Evolutionary conservation across 1,140 invertebrate genomes (phyloP).

Genomic region (Bombus superbus): DNA sequence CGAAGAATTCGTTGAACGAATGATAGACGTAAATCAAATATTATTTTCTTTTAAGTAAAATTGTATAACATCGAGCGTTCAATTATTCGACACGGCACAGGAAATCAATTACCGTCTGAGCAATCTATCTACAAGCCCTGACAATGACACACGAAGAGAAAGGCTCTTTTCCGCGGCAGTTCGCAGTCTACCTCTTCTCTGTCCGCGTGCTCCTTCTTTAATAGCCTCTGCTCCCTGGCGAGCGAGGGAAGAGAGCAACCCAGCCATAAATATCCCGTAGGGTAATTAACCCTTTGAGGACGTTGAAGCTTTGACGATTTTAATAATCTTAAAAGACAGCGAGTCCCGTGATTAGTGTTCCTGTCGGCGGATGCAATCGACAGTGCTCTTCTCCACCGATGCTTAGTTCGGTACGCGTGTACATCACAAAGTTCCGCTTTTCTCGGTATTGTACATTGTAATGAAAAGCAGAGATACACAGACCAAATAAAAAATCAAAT

Average conservation of each 20-base stretch:
- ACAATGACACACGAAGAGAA: slow-evolving; percentile 59
- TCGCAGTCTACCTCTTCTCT: slow-evolving; percentile 48
- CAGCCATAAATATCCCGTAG: slow-evolving; percentile 80
- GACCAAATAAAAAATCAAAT: background rate
- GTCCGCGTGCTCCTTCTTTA: slow-evolving; percentile 66
- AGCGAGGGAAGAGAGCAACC: slow-evolving; percentile 71
- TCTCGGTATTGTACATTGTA: slow-evolving; percentile 36
- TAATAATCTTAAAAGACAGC: slow-evolving; percentile 82
- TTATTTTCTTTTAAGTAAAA: background rate
- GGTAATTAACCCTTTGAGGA: slow-evolving; percentile 83
- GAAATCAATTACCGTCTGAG: slow-evolving; percentile 47
- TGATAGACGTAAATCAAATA: background rate
- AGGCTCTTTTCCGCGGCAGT: slow-evolving; percentile 53
- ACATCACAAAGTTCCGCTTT: slow-evolving; percentile 42
- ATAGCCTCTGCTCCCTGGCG: slow-evolving; percentile 71
- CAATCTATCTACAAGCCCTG: slow-evolving; percentile 52
- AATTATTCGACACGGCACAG: slow-evolving; percentile 26
- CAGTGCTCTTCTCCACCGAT: slow-evolving; percentile 61
- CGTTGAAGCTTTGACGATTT: slow-evolving; percentile 80
- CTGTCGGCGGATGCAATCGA: slow-evolving; percentile 68
- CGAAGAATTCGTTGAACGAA: background rate
- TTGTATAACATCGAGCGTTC: background rate
- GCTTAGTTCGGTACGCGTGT: slow-evolving; percentile 47
- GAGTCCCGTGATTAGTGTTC: slow-evolving; percentile 77
- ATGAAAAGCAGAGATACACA: slow-evolving; percentile 25